Evolutionary conservation across 2,888 invertebrate genomes (phyloP), one percentile per base, ranked within the genome.

Genomic region (Cyclophora albipunctata): DNA sequence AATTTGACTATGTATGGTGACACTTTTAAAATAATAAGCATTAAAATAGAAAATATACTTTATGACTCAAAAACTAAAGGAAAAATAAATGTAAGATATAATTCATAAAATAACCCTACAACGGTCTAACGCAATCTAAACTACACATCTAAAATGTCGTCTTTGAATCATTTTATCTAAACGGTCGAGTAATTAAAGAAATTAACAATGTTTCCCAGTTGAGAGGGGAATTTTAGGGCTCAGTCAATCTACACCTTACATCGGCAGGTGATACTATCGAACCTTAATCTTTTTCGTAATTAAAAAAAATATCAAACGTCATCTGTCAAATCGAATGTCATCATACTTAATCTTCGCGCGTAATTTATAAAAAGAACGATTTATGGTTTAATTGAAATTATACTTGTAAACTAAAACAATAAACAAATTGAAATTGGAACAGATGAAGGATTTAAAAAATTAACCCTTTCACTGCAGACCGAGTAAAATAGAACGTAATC

Each of bases 221-320:
- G 63, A 65, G 63, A 64, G 72, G 67, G 64, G 63, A 67, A 80
- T 78, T 81, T 84, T 81, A 77, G 79, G 82, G 79, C 70, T 71
- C 66, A 60, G 68, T 75, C 75, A 79, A 84, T 80, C 79, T 80
- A 81, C 86, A 85, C 85, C 85, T 84, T 72, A 53, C 67, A 73
- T 75, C 79, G 81, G 80, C 85, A 87, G 86, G 86, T 86, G 86
- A 78, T 75, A n/a, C n/a, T n/a, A 71, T 75, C 70, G 66, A 46
- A 58, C 64, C 64, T 63, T 66, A 63, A 68, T 77, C 73, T 74
- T 71, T 69, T 75, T 71, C 57, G 59, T 66, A 73, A 72, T 75
- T 77, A 73, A 75, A 78, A 78, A 81, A 75, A 65, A 67, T 70
- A 69, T 73, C 71, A 71, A 66, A 79, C 78, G 75, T 84, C 79